Evolutionary conservation across 92 coral and sea anemone species (phyloP).

Genomic region (Epizoanthus rinbou): DNA sequence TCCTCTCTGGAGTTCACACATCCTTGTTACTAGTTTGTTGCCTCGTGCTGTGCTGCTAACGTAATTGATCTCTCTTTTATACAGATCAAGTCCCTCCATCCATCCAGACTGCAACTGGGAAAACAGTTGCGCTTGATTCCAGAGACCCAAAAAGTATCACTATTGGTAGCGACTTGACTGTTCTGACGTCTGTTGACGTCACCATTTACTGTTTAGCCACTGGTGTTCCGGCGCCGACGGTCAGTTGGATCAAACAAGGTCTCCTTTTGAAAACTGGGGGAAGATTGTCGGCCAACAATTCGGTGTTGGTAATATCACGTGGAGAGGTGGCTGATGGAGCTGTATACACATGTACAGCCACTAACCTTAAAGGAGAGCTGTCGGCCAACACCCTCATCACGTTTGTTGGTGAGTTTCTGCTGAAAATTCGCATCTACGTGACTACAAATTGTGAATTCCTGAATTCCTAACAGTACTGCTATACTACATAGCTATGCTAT

Average conservation of each 20-base stretch:
- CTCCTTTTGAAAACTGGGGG: background rate
- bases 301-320: background rate
- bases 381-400: background rate
- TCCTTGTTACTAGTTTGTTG: no score
- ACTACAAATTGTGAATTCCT: no score
- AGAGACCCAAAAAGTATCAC: background rate
- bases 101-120: background rate
- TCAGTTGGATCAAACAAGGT: constrained; percentile 2
- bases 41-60: no score
- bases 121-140: background rate
- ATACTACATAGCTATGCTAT: no score
- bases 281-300: background rate
- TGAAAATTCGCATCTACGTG: background rate
- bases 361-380: background rate
- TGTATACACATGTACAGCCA: constrained; percentile 4
- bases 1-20: background rate
- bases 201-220: constrained; percentile 19
- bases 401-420: constrained; percentile 1
- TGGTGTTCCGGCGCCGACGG: background rate
- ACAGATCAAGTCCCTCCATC: constrained; percentile 10
- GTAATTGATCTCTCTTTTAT: background rate
- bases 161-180: constrained; percentile 11
- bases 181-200: background rate
- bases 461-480: no score
- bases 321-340: constrained; percentile 10